Percentiles rank a stretch among this genome's conserved stretches.
Conservation (phyloP, 2,797 vertebrate species). For the Myoxocephalus aenaeus region DNA sequence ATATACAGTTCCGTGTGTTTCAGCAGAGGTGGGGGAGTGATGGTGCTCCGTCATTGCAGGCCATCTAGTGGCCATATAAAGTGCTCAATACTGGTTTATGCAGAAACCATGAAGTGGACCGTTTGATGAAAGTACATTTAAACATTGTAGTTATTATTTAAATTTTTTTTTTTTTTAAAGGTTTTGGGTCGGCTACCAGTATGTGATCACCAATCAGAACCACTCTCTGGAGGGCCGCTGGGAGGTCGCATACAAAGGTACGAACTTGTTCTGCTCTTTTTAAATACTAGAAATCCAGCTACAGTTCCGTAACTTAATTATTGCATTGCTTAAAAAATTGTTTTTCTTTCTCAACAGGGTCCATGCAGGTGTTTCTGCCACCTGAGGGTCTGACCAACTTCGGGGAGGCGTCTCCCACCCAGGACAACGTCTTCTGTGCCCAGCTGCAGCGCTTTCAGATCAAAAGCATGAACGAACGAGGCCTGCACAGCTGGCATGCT, state of each 20-base stretch:
- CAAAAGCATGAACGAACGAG: conserved; percentile 90
- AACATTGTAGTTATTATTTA: not conserved
- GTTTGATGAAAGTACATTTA: not conserved
- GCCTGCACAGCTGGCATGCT: conserved; percentile 96
- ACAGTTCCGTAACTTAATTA: not conserved
- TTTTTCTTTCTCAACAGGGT: conserved; percentile 78
- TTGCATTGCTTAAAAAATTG: not conserved
- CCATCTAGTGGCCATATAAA: conserved; percentile 62
- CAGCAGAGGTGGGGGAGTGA: not conserved
- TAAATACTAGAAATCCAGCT: not conserved
- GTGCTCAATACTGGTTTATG: not conserved
- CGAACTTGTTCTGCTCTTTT: not conserved
- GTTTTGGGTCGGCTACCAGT: conserved; percentile 99
- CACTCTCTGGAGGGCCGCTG: conserved; percentile 93
- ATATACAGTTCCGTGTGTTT: not conserved
- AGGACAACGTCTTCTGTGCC: conserved; percentile 93
- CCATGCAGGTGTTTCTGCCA: conserved; percentile 94
- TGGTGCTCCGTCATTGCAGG: not conserved
- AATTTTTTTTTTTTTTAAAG: conserved; percentile 70
- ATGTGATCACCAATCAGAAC: conserved; percentile 94
- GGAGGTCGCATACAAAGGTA: conserved; percentile 98
- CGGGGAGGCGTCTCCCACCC: conserved; percentile 85
- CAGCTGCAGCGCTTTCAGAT: conserved; percentile 95
- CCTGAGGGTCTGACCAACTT: conserved; percentile 88
- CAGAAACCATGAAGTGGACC: not conserved